Conservation (phyloP, 1,140 invertebrate genomes). For the Drosophila bipectinata region DNA sequence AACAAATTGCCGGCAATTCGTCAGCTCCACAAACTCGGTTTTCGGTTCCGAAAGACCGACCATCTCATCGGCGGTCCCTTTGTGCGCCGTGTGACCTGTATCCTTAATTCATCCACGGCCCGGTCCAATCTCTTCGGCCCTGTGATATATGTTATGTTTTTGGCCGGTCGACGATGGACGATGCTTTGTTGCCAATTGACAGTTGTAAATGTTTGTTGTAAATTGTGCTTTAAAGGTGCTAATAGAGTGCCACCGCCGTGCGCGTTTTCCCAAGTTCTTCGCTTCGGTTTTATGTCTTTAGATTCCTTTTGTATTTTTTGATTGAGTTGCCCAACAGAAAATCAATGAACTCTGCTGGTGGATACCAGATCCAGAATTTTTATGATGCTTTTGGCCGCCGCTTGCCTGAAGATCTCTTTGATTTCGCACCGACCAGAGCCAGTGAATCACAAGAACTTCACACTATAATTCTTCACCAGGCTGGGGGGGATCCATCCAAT, state of each 20-base stretch:
- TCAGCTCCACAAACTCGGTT: conserved; percentile 37
- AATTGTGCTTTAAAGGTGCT: conserved; percentile 82
- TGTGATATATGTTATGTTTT: conserved; percentile 4
- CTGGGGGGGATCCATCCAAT: conserved; percentile 1
- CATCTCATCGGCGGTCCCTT: conserved; percentile 56
- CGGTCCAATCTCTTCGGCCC: conserved; percentile 6
- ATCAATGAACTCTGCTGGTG: conserved; percentile 74
- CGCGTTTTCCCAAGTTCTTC: conserved; percentile 68
- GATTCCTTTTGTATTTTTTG: conserved; percentile 46
- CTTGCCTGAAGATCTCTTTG: conserved; percentile 54
- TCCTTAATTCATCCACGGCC: conserved; percentile 64
- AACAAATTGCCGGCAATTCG: conserved; percentile 79
- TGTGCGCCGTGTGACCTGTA: conserved; percentile 59
- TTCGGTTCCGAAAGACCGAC: conserved; percentile 26
- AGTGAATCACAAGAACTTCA: conserved; percentile 78
- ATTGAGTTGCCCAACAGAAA: conserved; percentile 70
- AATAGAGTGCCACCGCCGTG: conserved; percentile 83
- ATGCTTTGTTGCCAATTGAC: conserved; percentile 82
- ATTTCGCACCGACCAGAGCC: conserved; percentile 60
- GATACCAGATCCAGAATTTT: conserved; percentile 49
- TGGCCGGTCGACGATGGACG: neutral
- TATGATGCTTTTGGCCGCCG: conserved; percentile 68
- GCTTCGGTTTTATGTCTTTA: conserved; percentile 35
- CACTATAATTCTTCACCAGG: conserved; percentile 24
- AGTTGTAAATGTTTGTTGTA: conserved; percentile 83